These are phyloP conservation scores for Melanotaenia parkinsoni DNA, from an alignment of 2,797 vertebrate species.

Conservation along the genomic window DNA sequence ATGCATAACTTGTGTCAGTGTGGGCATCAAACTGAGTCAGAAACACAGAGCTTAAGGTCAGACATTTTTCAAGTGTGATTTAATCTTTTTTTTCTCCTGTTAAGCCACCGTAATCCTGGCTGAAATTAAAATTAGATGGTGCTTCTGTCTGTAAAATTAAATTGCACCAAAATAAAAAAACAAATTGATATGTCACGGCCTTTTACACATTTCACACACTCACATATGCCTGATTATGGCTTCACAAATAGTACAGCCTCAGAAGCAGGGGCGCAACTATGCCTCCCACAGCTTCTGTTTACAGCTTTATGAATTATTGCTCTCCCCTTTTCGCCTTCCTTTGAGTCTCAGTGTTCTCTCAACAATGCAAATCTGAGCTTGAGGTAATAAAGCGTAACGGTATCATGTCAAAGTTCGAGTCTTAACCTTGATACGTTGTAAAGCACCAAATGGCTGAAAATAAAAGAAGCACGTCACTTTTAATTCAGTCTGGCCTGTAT, in stretches of 20 bases:
- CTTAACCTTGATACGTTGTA: slow-evolving; percentile 49
- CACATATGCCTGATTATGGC: slow-evolving; percentile 11
- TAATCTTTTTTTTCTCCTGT: no score
- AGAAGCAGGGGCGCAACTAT: slow-evolving; percentile 28
- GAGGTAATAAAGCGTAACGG: slow-evolving; percentile 38
- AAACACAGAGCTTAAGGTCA: no score
- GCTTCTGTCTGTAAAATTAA: not conserved
- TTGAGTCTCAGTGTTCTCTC: slow-evolving; percentile 16
- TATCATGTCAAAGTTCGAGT: slow-evolving; percentile 46
- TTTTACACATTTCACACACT: slow-evolving; percentile 13
- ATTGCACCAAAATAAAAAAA: not conserved
- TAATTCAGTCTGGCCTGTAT: slow-evolving; percentile 58
- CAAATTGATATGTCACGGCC: not conserved
- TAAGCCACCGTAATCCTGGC: no score
- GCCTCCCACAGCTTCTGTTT: slow-evolving; percentile 60
- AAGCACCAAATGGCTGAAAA: slow-evolving; percentile 36
- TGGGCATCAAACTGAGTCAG: no score
- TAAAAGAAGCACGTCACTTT: slow-evolving; percentile 44
- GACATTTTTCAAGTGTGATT: no score
- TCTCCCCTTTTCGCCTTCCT: slow-evolving; percentile 19
- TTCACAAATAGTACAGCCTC: not conserved
- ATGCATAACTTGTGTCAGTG: no score
- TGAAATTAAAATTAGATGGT: not conserved
- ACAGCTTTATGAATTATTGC: slow-evolving; percentile 63
- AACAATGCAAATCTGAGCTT: slow-evolving; percentile 29